phyloP scores from a whole-genome alignment of 1,140 invertebrate species.

The Conus ventricosus region DNA sequence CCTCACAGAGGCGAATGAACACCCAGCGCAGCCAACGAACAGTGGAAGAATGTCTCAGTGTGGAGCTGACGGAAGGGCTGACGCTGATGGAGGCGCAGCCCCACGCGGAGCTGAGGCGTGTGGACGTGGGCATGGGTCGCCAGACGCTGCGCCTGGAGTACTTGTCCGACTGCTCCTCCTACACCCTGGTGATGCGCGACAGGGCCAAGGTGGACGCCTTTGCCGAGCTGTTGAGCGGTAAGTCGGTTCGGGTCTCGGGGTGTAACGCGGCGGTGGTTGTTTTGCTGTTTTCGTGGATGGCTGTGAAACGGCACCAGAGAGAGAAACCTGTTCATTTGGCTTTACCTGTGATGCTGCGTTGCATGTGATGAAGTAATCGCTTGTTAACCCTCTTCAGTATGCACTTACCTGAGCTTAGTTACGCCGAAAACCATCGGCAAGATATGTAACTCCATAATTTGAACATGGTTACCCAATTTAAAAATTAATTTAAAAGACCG shows the following conservation, averaged over 20 bases:
- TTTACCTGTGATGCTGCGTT: too few relatives aligned
- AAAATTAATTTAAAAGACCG: too few relatives aligned
- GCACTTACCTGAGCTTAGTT: too few relatives aligned
- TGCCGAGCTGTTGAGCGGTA: conserved; percentile 60
- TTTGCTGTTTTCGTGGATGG: not conserved
- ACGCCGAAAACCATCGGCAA: too few relatives aligned
- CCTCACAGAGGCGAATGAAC: too few relatives aligned
- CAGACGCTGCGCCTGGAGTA: conserved; percentile 70
- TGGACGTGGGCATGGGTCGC: conserved; percentile 66
- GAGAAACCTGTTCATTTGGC: not conserved
- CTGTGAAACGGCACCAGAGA: not conserved
- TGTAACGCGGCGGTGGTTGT: not conserved
- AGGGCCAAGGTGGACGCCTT: conserved; percentile 60
- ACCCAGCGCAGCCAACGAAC: too few relatives aligned
- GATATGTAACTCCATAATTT: too few relatives aligned
- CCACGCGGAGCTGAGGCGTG: conserved; percentile 65
- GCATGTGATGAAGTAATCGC: too few relatives aligned
- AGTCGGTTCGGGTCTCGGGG: conserved; percentile 16
- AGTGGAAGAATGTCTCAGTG: conserved; percentile 34
- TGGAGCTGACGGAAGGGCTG: conserved; percentile 50
- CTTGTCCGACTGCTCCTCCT: conserved; percentile 67
- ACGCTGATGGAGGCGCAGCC: conserved; percentile 65
- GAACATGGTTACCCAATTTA: too few relatives aligned
- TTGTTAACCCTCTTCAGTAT: too few relatives aligned
- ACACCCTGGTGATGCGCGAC: conserved; percentile 63